These are phyloP conservation scores for Lapara coniferarum DNA, from an alignment of 2,888 invertebrate species.

Conservation along the genomic window DNA sequence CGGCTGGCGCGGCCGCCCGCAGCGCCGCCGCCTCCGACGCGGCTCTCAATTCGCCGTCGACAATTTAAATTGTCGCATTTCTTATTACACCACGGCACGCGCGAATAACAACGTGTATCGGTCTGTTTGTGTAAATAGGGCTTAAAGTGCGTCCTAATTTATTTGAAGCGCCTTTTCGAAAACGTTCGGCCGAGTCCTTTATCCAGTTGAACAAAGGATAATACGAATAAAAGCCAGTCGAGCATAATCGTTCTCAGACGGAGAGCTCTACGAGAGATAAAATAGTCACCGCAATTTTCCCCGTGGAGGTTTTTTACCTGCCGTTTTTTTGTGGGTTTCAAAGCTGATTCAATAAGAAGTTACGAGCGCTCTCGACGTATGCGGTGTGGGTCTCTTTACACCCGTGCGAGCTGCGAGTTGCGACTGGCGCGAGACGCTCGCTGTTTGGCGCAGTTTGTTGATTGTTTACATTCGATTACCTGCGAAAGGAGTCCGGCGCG, in stretches of 20 bases:
- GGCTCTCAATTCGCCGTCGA: slow-evolving; percentile 63
- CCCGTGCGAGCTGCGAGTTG: slow-evolving; percentile 31
- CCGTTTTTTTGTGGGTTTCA: slow-evolving; percentile 62
- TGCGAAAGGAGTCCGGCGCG: slow-evolving; percentile 47
- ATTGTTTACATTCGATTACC: slow-evolving; percentile 66
- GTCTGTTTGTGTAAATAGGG: slow-evolving; percentile 66
- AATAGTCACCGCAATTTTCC: slow-evolving; percentile 72
- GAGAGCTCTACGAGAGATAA: slow-evolving; percentile 66
- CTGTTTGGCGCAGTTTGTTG: slow-evolving; percentile 47
- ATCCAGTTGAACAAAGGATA: slow-evolving; percentile 76
- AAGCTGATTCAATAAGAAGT: slow-evolving; percentile 72
- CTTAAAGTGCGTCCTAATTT: slow-evolving; percentile 71
- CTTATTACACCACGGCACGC: slow-evolving; percentile 59
- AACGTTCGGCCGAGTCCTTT: slow-evolving; percentile 68
- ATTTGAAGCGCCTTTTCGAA: slow-evolving; percentile 70
- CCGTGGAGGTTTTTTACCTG: slow-evolving; percentile 65
- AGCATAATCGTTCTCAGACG: slow-evolving; percentile 70
- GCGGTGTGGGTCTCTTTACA: slow-evolving; percentile 21
- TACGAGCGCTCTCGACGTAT: slow-evolving; percentile 41
- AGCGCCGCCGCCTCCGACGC: slow-evolving; percentile 47
- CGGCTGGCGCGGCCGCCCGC: slow-evolving; percentile 45
- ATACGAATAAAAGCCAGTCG: slow-evolving; percentile 74
- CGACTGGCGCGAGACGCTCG: not conserved
- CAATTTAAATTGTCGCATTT: slow-evolving; percentile 75
- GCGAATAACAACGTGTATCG: slow-evolving; percentile 58